A percentile compares a stretch with the other conserved stretches of the same genome.
These are phyloP conservation scores for Digitonthophagus gazella DNA, from an alignment of 2,888 invertebrate species.

Conservation along the genomic window DNA sequence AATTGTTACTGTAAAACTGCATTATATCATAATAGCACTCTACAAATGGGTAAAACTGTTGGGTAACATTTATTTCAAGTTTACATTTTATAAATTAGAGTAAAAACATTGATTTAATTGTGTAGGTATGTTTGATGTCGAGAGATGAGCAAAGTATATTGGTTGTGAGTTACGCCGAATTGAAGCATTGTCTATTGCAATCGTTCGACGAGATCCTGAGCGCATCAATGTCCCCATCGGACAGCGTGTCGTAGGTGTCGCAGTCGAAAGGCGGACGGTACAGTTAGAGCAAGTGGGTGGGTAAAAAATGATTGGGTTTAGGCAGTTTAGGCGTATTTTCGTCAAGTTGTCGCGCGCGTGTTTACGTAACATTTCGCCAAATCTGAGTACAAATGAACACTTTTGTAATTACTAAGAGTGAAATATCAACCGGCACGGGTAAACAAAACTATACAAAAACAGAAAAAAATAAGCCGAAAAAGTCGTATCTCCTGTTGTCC, in stretches of 20 bases:
- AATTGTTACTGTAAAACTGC: too few relatives aligned
- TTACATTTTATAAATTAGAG: not conserved
- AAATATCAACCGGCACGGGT: conserved; percentile 16
- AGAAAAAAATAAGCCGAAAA: conserved; percentile 13
- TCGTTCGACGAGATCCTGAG: conserved; percentile 82
- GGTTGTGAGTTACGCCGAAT: conserved; percentile 91
- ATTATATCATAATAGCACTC: too few relatives aligned
- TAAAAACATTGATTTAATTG: conserved; percentile 25
- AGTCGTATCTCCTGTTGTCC: too few relatives aligned
- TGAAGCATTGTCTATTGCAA: conserved; percentile 92
- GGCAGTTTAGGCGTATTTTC: conserved; percentile 29
- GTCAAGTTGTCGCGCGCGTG: conserved; percentile 20
- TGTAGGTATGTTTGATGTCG: conserved; percentile 88
- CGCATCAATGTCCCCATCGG: conserved; percentile 50
- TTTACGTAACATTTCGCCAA: conserved; percentile 31
- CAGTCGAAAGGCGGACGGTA: conserved; percentile 12
- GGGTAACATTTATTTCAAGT: not conserved
- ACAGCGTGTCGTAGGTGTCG: conserved; percentile 35
- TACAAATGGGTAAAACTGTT: too few relatives aligned
- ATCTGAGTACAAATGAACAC: conserved; percentile 33
- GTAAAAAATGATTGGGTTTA: conserved; percentile 38
- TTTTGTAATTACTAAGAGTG: conserved; percentile 20
- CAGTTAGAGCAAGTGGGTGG: conserved; percentile 24
- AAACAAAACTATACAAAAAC: conserved; percentile 8
- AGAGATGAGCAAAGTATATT: conserved; percentile 95